Evolutionary conservation across 2,888 invertebrate species (phyloP), one percentile per base, ranked within the genome.

Genomic region (Netelia melanura): DNA sequence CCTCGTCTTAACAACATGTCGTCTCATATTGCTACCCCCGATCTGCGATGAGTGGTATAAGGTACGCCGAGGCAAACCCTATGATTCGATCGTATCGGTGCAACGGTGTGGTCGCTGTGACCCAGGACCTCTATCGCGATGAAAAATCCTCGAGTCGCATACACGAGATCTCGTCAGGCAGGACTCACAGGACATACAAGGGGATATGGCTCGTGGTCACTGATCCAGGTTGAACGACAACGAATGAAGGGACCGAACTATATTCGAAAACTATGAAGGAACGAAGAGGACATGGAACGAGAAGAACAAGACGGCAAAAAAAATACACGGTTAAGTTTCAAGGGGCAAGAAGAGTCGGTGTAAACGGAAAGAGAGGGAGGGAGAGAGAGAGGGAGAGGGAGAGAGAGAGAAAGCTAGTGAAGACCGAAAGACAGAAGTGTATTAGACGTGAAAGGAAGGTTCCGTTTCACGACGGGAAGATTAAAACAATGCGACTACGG

Each of bases 41-140:
- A 67, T 23, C 48, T 11, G 10, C 43, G n/a, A 14, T 25, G 61
- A 23, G 43, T 9, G 38, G 23, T 52, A 52, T 25, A 25, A 67
- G 23, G 54, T 54, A 54, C 72, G 77, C 78, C 83, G 83, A 77
- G 61, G 56, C 71, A 17, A 58, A 21, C 17, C 44, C 21, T 67
- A 77, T 76, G 84, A 38, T 82, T 81, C 74, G 87, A 87, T 87
- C 70, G 70, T 86, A 87, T 87, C 84, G 78, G 58, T 43, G 1
- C 56, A 70, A 56, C 58, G 30, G 54, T 54, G 71, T 77, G 81
- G 72, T 85, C 72, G 83, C 76, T 82, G 81, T 81, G 86, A 43
- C 52, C 67, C 68, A 10, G 44, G 70, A 65, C 82, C 70, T n/a
- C 58, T 79, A 87, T 86, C 83, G 52, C 83, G 86, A 86, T 87